phyloP scores from a whole-genome alignment of 2,888 invertebrate species.

The Carabus problematicus region DNA sequence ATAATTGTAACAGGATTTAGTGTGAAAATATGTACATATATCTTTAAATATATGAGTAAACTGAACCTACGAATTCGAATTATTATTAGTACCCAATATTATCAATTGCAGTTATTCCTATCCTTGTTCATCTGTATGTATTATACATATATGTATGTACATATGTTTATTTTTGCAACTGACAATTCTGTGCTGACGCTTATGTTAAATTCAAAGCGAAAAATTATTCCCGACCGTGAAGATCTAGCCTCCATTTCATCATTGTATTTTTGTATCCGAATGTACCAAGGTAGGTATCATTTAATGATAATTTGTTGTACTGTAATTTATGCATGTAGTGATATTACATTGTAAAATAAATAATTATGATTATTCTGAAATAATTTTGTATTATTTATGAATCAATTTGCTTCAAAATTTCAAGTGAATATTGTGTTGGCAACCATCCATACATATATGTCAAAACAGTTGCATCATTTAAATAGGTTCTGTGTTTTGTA shows the following conservation, averaged over 20 bases:
- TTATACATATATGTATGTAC: no score
- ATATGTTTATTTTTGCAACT: conserved; percentile 86
- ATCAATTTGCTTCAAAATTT: not conserved
- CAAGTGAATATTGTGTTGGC: not conserved
- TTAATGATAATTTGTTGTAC: conserved; percentile 8
- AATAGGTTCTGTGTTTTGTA: no score
- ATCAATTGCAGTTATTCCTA: no score
- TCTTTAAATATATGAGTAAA: no score
- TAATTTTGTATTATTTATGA: conserved; percentile 17
- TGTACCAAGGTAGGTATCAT: conserved; percentile 17
- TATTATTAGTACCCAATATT: no score
- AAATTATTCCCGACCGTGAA: conserved; percentile 85
- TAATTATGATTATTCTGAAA: conserved; percentile 4
- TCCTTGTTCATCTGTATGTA: no score
- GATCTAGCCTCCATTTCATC: conserved; percentile 81
- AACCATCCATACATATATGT: no score
- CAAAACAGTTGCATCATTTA: no score
- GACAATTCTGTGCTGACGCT: conserved; percentile 83
- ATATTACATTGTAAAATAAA: conserved; percentile 20
- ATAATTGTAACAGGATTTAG: no score
- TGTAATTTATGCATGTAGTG: conserved; percentile 20
- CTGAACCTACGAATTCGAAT: no score
- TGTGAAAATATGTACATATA: no score
- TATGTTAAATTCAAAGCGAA: conserved; percentile 85
- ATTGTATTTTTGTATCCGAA: conserved; percentile 57